Evolutionary conservation across 2,113 vertebrate species (phyloP), one percentile per base, ranked within the genome.

Genomic region (Oryzias melastigma): DNA sequence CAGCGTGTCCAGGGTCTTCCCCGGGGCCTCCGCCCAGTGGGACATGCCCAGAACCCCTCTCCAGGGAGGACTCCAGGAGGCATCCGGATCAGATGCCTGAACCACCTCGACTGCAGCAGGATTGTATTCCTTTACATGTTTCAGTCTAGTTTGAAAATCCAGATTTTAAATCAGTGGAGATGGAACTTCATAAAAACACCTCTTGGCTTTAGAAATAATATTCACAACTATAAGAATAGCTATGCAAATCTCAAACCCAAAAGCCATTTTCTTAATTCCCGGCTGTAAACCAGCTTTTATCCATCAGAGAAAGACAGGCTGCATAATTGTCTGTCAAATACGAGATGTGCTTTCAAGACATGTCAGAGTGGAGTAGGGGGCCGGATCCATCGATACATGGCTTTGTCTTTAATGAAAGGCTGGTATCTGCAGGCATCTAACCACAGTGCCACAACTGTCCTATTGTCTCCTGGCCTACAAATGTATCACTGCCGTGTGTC

Each of bases 281-380:
- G 65, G 43, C 40, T 29, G 43, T 14, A 15, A 52, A 65, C 41
- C n/a, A 52, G 18, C 35, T 42, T 56, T 61, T 52, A 76, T 62
- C 3, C 18, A 68, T 52, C 42, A 27, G 18, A 45, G 53, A 61
- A 25, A 45, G 72, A 67, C 58, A 60, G 52, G 52, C 10, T 42
- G 19, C 58, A 62, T 77, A 78, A 81, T 70, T 71, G 7, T 50
- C 81, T 73, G 66, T 82, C 77, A 70, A 68, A 77, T 24, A 54
- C 5, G 47, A 58, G 57, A 44, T 67, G 68, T 77, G n/a, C 25
- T 56, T 76, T 55, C 43, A 50, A 53, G 70, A 62, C 53, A 50
- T 55, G 81, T 63, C 71, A 22, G 42, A 8, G 49, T 62, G 47
- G 18, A 40, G n/a, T 27, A 61, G 40, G 42, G 27, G 42, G 44